Conservation (phyloP, 2,113 vertebrate genomes). For the Cettia cetti region DNA sequence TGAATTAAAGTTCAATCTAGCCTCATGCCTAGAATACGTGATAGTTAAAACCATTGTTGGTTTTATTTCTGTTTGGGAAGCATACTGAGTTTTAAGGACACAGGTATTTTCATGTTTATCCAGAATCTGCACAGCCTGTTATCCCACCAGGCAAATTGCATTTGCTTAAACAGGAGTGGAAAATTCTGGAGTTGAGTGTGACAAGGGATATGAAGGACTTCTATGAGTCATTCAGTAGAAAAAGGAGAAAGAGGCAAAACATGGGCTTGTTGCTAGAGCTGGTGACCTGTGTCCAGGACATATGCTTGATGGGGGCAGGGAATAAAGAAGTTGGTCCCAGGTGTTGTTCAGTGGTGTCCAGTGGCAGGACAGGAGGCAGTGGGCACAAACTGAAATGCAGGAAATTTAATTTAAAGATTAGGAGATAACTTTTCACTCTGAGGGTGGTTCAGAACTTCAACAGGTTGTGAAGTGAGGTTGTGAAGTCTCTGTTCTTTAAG, state of each 20-base stretch:
- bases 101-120: background rate
- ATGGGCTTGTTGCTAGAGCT: background rate
- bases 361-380: background rate
- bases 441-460: background rate
- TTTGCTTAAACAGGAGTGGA: background rate
- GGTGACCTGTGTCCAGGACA: background rate
- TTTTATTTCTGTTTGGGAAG: background rate
- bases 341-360: background rate
- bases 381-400: background rate
- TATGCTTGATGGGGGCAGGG: background rate
- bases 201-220: background rate
- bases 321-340: background rate
- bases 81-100: background rate
- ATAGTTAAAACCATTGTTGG: background rate
- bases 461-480: background rate
- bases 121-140: background rate
- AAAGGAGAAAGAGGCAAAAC: background rate
- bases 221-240: background rate
- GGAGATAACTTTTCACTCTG: background rate
- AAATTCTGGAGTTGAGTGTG: background rate
- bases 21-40: background rate
- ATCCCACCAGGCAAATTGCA: fast-evolving
- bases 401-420: background rate
- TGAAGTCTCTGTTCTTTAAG: background rate
- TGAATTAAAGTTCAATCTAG: background rate